Conservation (phyloP, 1,140 invertebrate genomes). For the Magallana angulata region DNA sequence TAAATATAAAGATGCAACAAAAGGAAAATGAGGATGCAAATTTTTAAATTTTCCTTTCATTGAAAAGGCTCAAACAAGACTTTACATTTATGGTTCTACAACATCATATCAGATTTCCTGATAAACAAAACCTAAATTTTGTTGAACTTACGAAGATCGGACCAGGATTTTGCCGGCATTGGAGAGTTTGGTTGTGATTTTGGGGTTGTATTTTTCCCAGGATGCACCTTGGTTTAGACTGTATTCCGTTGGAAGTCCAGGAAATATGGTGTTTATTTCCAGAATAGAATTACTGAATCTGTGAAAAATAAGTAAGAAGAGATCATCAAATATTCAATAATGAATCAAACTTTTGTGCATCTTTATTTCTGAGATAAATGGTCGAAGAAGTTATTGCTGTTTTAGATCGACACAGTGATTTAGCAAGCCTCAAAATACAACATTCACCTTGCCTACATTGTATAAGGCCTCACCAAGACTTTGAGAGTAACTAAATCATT, state of each 20-base stretch:
- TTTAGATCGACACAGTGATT: too few species aligned
- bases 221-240: conserved; percentile 62
- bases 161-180: background rate
- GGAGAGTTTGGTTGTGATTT: background rate
- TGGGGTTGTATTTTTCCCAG: conserved; percentile 59
- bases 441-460: too few species aligned
- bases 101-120: background rate
- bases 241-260: conserved; percentile 67
- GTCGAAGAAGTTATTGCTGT: too few species aligned
- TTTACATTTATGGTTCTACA: background rate
- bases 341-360: too few species aligned
- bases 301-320: background rate
- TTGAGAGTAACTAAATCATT: too few species aligned
- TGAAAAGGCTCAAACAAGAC: too few species aligned
- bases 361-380: too few species aligned
- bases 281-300: conserved; percentile 6
- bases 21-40: too few species aligned
- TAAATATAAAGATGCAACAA: background rate
- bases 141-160: background rate
- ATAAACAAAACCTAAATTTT: background rate
- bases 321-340: too few species aligned
- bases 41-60: too few species aligned
- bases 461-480: too few species aligned
- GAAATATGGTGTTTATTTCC: conserved; percentile 33
- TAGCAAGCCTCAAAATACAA: too few species aligned